These are phyloP conservation scores for Drosophila nannoptera DNA, from an alignment of 1,140 invertebrate species.

Conservation along the genomic window DNA sequence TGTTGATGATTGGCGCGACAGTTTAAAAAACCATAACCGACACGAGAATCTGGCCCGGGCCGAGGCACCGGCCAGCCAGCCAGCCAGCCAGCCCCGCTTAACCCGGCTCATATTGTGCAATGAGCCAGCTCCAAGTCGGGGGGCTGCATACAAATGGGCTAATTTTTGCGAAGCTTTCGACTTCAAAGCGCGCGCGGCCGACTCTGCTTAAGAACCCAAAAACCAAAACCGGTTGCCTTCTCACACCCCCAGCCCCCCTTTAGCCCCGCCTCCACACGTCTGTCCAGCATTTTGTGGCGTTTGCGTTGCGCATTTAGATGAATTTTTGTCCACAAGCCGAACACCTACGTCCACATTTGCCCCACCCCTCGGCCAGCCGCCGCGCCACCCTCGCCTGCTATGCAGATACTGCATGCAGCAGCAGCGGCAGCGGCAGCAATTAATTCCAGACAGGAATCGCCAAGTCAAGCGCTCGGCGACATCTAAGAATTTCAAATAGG, in stretches of 20 bases:
- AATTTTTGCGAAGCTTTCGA: constrained; percentile 56
- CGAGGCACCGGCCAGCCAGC: too few species aligned
- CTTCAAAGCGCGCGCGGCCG: constrained; percentile 56
- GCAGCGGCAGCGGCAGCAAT: constrained; percentile 61
- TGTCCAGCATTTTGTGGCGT: constrained; percentile 1
- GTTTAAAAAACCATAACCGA: constrained; percentile 79
- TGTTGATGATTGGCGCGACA: constrained; percentile 73
- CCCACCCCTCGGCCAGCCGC: constrained; percentile 11
- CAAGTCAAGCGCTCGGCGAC: constrained; percentile 39
- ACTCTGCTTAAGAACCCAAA: constrained; percentile 72
- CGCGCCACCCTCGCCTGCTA: constrained; percentile 20
- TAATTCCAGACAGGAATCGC: constrained; percentile 63
- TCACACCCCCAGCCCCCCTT: background rate
- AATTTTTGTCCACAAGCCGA: constrained; percentile 69
- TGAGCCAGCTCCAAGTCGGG: constrained; percentile 56
- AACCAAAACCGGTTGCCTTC: constrained; percentile 62
- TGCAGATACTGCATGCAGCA: constrained; percentile 54
- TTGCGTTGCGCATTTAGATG: constrained; percentile 74
- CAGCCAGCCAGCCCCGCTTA: constrained; percentile 51
- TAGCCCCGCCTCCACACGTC: background rate
- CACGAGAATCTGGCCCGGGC: constrained; percentile 54
- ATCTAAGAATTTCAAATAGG: constrained; percentile 76
- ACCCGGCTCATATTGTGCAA: constrained; percentile 75
- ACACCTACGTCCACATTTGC: constrained; percentile 55
- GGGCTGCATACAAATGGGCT: constrained; percentile 78